phyloP scores from a whole-genome alignment of 1,140 invertebrate genomes.

The Penaeus japonicus region DNA sequence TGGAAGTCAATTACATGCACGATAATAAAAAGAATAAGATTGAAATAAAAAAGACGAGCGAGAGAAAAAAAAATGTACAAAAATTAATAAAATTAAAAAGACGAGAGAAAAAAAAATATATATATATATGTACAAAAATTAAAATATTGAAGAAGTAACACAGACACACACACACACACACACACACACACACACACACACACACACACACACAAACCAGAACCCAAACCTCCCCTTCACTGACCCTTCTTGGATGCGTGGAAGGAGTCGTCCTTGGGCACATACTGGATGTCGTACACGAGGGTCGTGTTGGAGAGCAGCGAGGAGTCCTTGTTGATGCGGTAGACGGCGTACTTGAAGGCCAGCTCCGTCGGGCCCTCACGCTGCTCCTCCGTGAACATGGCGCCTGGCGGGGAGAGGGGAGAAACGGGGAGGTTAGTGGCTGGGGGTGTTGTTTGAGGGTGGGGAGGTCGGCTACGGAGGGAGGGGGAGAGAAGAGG shows the following conservation, averaged over 20 bases:
- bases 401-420: slow-evolving; percentile 74
- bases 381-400: slow-evolving; percentile 88
- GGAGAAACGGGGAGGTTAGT: not conserved
- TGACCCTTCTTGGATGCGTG: slow-evolving; percentile 88
- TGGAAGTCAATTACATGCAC: too few relatives aligned
- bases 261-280: slow-evolving; percentile 86
- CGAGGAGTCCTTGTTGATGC: slow-evolving; percentile 85
- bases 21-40: not conserved
- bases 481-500: not conserved
- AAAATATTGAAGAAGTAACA: too few relatives aligned
- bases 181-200: too few relatives aligned
- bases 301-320: slow-evolving; percentile 85
- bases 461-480: too few relatives aligned
- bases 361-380: slow-evolving; percentile 84
- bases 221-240: not conserved
- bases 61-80: not conserved
- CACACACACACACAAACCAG: not conserved
- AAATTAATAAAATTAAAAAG: too few relatives aligned
- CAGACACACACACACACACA: too few relatives aligned
- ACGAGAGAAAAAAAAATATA: too few relatives aligned
- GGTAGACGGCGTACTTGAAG: slow-evolving; percentile 92
- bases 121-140: not conserved
- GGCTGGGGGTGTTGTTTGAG: not conserved
- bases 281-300: slow-evolving; percentile 90
- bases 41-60: not conserved